Evolutionary conservation across 2,888 invertebrate species (phyloP).

Genomic region (Orthosia incerta): DNA sequence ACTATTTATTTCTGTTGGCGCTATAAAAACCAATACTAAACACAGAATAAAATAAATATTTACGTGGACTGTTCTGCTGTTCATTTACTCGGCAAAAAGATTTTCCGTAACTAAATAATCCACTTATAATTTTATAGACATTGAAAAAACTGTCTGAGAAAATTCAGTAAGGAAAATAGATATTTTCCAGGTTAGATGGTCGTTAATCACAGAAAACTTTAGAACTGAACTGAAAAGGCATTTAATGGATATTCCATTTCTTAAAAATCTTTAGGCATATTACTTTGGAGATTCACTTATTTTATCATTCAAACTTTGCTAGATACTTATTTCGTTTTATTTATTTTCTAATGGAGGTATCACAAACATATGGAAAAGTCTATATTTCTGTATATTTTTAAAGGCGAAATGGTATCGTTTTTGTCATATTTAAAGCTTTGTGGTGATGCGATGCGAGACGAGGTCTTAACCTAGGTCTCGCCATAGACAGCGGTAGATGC

Average conservation of each 20-base stretch:
- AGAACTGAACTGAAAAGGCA: constrained; percentile 11
- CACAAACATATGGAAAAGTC: not conserved
- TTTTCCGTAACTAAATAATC: not conserved
- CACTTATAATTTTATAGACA: not conserved
- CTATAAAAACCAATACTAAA: no score
- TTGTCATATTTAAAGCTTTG: no score
- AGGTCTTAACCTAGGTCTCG: no score
- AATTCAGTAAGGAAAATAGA: constrained; percentile 29
- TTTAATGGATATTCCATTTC: constrained; percentile 39
- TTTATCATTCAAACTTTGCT: not conserved
- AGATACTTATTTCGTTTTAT: not conserved
- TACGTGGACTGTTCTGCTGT: no score
- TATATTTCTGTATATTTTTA: no score
- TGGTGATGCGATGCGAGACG: no score
- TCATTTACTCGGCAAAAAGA: not conserved
- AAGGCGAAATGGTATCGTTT: no score
- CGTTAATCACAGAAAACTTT: constrained; percentile 20
- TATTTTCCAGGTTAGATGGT: constrained; percentile 17
- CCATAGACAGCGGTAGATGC: no score
- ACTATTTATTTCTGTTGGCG: no score
- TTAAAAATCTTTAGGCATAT: not conserved
- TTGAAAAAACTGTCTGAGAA: not conserved
- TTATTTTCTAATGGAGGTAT: not conserved
- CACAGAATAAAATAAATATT: no score
- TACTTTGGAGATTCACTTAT: not conserved